Evolutionary conservation across 2,888 invertebrate species (phyloP), one percentile per base, ranked within the genome.

Genomic region (Acleris emargana): DNA sequence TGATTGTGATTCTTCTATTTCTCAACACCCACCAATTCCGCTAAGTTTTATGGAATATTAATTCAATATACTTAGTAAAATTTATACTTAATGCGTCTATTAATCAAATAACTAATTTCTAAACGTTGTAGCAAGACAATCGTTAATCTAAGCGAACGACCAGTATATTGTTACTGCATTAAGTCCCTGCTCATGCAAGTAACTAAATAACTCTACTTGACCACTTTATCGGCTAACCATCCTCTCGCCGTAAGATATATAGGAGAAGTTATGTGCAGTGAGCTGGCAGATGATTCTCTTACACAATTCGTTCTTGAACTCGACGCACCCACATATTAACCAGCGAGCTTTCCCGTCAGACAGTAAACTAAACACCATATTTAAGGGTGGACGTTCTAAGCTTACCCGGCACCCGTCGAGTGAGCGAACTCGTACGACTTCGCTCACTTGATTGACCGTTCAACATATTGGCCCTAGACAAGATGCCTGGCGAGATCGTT

Each of bases 161-260:
- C 73, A 78, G 87, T 88, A 86, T 87, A 87, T 86, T 81, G 83
- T 84, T 80, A 74, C 73, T 78, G 83, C 84, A 78, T 84, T 84
- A 83, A 83, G 83, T 81, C 72, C 68, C 70, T 67, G 70, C 72
- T 68, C 38, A 38, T 38, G 38, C 38, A 38, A 72, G 47, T 38
- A 43, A 61, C 61, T 82, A 84, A 87, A 86, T 82, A 84, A 80
- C 76, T 78, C 71, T 69, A 72, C 73, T 76, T 74, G 73, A 76
- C 78, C 81, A 85, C 84, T 72, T 74, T 83, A 86, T 87, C 88
- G 76, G 77, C 77, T 73, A 78, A 79, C 76, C 75, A 76, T 75
- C 78, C 77, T 74, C 73, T 72, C 70, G 72, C 73, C 74, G 71
- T 71, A 73, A 71, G 76, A 77, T 77, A 74, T 67, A 69, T 62